A percentile compares a stretch with the other conserved stretches of the same genome.
Conservation (phyloP, 2,797 vertebrate genomes). For the Sarcophilus harrisii region DNA sequence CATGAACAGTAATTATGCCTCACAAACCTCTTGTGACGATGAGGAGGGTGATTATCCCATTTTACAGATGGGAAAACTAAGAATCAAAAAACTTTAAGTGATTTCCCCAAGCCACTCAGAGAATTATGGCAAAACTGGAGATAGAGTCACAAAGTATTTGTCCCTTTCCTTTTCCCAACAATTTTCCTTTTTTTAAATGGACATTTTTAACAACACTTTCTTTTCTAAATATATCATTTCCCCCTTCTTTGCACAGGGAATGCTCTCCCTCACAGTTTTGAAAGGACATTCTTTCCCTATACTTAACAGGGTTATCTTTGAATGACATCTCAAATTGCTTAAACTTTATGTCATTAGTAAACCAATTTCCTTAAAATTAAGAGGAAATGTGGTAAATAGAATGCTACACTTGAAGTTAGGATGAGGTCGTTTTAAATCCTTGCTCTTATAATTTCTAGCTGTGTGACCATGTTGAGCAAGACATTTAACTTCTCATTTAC, state of each 20-base stretch:
- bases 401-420: neutral
- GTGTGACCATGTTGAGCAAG: neutral
- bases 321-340: neutral
- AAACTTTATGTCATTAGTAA: neutral
- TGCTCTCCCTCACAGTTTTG: neutral
- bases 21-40: neutral
- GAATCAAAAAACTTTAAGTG: constrained; percentile 8
- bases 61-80: constrained; percentile 53
- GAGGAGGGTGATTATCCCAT: constrained; percentile 11
- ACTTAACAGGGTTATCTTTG: neutral
- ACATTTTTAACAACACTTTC: neutral
- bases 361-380: neutral
- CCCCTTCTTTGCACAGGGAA: neutral
- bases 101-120: constrained; percentile 10
- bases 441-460: neutral
- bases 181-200: neutral
- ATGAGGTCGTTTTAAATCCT: neutral
- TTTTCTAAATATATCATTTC: neutral
- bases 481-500: neutral
- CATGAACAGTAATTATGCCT: constrained; percentile 52
- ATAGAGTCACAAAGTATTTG: neutral
- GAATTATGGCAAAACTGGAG: neutral
- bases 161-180: neutral
- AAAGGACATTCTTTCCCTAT: neutral
- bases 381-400: neutral